Evolutionary conservation across 64 coral and sea anemone genomes (phyloP).

Genomic region (Trachythela sp.): DNA sequence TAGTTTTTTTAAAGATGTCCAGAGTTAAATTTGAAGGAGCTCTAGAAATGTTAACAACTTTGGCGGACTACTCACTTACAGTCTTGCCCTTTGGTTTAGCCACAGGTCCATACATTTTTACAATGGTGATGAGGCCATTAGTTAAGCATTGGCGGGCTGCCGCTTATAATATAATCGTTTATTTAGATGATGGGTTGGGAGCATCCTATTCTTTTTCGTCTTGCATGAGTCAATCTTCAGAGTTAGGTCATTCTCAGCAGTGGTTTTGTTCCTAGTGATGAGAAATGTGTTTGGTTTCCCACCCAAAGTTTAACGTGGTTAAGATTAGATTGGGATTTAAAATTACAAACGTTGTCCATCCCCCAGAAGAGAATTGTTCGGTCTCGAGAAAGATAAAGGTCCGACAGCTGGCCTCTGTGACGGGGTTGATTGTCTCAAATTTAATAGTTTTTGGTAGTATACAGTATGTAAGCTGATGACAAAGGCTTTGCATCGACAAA

Average conservation of each 20-base stretch:
- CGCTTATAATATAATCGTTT: no score
- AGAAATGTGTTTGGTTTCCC: no score
- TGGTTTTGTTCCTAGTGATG: no score
- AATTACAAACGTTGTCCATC: background rate
- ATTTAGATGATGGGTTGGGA: background rate
- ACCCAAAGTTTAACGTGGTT: no score
- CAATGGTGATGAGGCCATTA: constrained; percentile 30
- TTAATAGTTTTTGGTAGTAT: no score
- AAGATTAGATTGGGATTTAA: constrained; percentile 28
- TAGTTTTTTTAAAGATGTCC: constrained; percentile 45
- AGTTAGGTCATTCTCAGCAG: background rate
- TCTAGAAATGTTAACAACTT: constrained; percentile 33
- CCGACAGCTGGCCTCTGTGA: no score
- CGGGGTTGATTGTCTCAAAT: no score
- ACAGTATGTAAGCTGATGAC: no score
- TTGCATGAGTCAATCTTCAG: background rate
- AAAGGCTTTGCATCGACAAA: no score
- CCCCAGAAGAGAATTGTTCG: background rate
- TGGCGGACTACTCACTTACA: constrained; percentile 18
- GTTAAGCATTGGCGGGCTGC: no score
- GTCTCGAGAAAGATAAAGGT: no score
- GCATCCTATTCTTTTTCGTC: background rate
- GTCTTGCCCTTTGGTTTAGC: constrained; percentile 20
- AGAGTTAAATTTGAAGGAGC: constrained; percentile 59
- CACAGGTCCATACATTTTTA: constrained; percentile 43